Evolutionary conservation across 1,140 invertebrate genomes (phyloP).

Genomic region (Hirudo medicinalis): DNA sequence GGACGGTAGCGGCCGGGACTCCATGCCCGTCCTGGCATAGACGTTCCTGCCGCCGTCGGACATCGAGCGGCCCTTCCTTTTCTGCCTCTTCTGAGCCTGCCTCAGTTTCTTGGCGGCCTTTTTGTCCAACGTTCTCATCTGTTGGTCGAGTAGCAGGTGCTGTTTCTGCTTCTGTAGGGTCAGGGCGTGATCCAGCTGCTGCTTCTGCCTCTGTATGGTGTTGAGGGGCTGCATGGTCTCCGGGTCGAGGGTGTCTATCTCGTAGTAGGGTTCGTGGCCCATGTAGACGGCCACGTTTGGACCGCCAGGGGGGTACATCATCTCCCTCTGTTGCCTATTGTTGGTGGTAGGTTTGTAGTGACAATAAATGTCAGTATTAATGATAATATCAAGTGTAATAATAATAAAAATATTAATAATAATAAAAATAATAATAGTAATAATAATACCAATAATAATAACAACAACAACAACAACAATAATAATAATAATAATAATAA

Average conservation of each 20-base stretch:
- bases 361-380: too few species aligned
- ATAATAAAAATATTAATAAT: too few species aligned
- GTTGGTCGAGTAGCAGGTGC: background rate
- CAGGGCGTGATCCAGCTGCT: background rate
- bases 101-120: background rate
- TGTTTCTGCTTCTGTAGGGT: background rate
- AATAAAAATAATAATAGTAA: too few species aligned
- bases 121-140: background rate
- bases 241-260: slow-evolving; percentile 19
- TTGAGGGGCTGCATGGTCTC: slow-evolving; percentile 16
- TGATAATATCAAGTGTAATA: too few species aligned
- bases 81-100: background rate
- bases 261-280: slow-evolving; percentile 19
- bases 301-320: slow-evolving; percentile 12
- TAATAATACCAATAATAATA: too few species aligned
- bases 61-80: background rate
- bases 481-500: too few species aligned
- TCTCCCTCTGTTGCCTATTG: background rate
- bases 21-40: slow-evolving; percentile 11
- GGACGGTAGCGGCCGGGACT: slow-evolving; percentile 12
- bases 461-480: too few species aligned
- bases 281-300: slow-evolving; percentile 18
- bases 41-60: slow-evolving; percentile 12
- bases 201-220: slow-evolving; percentile 1
- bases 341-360: background rate